Evolutionary conservation across 2,888 invertebrate species (phyloP), one percentile per base, ranked within the genome.

Genomic region (Trypoxylon attenuatum): DNA sequence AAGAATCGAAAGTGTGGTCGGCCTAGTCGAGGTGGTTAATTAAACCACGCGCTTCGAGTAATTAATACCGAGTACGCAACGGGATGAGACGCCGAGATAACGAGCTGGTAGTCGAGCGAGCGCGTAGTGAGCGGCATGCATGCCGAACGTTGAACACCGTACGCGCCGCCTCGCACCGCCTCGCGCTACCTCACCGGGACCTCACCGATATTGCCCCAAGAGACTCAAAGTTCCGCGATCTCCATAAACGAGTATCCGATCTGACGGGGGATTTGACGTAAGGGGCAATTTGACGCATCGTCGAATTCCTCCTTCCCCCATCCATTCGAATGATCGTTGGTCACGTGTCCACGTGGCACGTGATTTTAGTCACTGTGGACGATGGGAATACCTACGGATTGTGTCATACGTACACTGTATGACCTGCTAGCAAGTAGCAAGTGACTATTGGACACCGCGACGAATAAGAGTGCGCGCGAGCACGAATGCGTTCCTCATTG

Each of bases 241-340:
- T 69, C 45, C 45, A 50, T 53, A 63, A 68, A 53, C 65, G 39
- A 55, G 65, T 52, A 43, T 33, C 52, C 54, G 63, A 56, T 45
- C 51, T 39, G 55, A 69, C 47, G 56, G 50, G 59, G 66, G 62
- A 71, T 76, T 70, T 41, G 51, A 59, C 67, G 62, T 65, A 62
- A 71, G 61, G 61, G 66, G 54, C 74, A 71, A 79, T 75, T 78
- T 73, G 68, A 74, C 63, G 69, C 70, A 71, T 63, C 72, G 59
- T 42, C 65, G 66, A 59, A 57, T 71, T 61, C 43, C 51, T 57
- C 57, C 60, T 42, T 39, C 29, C 13, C 54, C 25, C 21, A 1
- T 21, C 18, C 19, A 50, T 38, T 42, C 39, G 47, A 59, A 29
- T 29, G 13, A 10, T 33, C 38, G 42, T 13, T 25, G 29, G 22